Conservation (phyloP, 2,888 invertebrate species). For the Candidula unifasciata region DNA sequence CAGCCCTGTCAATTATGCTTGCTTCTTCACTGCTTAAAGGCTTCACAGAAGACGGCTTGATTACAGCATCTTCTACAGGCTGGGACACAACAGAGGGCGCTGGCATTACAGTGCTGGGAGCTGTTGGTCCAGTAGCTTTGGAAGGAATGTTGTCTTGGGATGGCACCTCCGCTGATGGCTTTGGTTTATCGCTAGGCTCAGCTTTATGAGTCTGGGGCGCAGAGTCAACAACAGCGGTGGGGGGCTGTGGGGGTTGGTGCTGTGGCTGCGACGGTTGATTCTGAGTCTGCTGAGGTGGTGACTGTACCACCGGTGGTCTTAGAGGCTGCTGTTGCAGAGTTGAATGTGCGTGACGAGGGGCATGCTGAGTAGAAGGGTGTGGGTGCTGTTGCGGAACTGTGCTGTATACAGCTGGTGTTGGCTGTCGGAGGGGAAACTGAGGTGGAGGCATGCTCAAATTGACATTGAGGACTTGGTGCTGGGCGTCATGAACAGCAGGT, state of each 20-base stretch:
- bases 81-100: constrained; percentile 12
- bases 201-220: not conserved
- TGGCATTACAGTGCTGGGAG: not conserved
- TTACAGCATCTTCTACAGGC: not conserved
- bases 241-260: not conserved
- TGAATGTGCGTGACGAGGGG: not conserved
- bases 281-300: constrained; percentile 4
- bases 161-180: constrained; percentile 12
- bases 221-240: not conserved
- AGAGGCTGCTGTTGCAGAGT: constrained; percentile 27
- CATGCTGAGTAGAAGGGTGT: constrained; percentile 1
- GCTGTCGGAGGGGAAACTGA: constrained; percentile 8
- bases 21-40: not conserved
- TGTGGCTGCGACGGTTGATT: not conserved
- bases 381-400: constrained; percentile 10
- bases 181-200: not conserved
- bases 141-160: constrained; percentile 36
- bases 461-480: constrained; percentile 16
- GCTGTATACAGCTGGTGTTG: not conserved
- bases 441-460: constrained; percentile 46
- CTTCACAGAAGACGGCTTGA: constrained; percentile 6
- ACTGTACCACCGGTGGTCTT: not conserved
- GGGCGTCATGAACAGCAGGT: not conserved
- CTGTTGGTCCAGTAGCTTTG: constrained; percentile 14
- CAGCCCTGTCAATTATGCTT: not conserved